Base-by-base conservation (phyloP, 2,888 invertebrate genomes). In the Busseola fusca region DNA sequence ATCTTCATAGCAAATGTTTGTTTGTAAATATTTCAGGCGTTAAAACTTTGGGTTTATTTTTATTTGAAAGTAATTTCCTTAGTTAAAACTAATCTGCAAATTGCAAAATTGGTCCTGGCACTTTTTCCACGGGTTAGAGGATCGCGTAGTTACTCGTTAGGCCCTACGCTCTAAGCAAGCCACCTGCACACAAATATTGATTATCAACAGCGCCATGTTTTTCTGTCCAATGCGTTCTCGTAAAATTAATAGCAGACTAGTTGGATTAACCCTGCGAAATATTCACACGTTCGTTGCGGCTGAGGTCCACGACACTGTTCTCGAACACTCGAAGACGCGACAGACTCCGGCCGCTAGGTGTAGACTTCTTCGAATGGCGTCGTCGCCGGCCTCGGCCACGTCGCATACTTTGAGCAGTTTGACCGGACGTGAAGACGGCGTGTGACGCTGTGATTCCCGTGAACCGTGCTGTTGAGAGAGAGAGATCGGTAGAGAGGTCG, bases 211-310 rank as follows among this genome's bases (percentile, higher is more conserved):
- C 52, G 52, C 25, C 52, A 25, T 25, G 25, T 14, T 30, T 27
- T n/a, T n/a, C 27, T 27, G 72, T 71, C 71, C 45, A 45, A 70
- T 45, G n/a, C 0, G 14, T 48, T 37, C 6, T 48, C 18, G 27
- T 71, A 70, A 42, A 69, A 70, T 21, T 56, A 69, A 69, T 12
- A 69, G 42, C 21, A 69, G n/a, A 18, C 7, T 54, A 21, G 40
- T 25, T 52, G 50, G 3, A 27, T 12, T 68, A 67, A 67, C 48
- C 50, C 52, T 34, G 18, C 7, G 1, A n/a, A 1, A 1, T 30
- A 34, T 52, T 10, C 69, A 40, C 69, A 69, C 52, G 52, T 52
- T 52, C n/a, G 7, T 42, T 45, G 0, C 27, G 25, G 14, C 27
- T 14, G 12, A 64, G 14, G 34, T 74, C 52, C 42, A 54, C 40